Base-by-base conservation (phyloP, 2,113 vertebrate genomes). In the Mixornis gularis region DNA sequence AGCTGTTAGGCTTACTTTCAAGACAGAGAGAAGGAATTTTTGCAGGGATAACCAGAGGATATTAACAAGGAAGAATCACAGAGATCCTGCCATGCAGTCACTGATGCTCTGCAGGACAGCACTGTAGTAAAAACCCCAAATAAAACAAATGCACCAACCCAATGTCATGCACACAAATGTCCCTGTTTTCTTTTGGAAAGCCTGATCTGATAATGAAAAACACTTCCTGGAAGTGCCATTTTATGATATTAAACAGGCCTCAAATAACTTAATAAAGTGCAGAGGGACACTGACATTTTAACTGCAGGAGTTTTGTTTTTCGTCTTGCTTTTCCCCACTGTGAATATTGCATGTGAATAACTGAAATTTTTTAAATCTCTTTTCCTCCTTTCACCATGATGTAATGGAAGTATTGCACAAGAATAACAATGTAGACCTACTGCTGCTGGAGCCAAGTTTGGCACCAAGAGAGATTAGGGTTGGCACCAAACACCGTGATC, bases 291-390 rank as follows among this genome's bases (percentile, higher is more conserved):
- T 92, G 78, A 94, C 81, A 85, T 94, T 85, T 87, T 84, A 96
- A 82, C 59, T 70, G 73, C 89, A 53, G 73, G 74, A 91, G 93
- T 89, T 95, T 87, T 82, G 78, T 70, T 91, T 94, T 77, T 66
- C 0, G 0, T 55, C 88, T 86, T 80, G n/a, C 55, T 91, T 89
- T 48, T 3, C 36, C 48, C 76, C 62, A 17, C 66, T 48, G 81
- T 77, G 91, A 95, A 74, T 79, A 85, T 0, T 83, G 36, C 74
- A 68, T 85, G 64, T 92, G 89, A 95, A 89, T 91, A 93, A 93
- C 79, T 89, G 71, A 66, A 92, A 91, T 95, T 95, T 92, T 92
- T 87, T 60, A 95, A 85, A 93, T 92, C 87, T 70, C 81, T 89
- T 73, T 94, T 93, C 91, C 91, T 91, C 81, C 87, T 91, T 87